Base-by-base conservation (phyloP, 2,113 vertebrate genomes). In the Aegithalos caudatus region DNA sequence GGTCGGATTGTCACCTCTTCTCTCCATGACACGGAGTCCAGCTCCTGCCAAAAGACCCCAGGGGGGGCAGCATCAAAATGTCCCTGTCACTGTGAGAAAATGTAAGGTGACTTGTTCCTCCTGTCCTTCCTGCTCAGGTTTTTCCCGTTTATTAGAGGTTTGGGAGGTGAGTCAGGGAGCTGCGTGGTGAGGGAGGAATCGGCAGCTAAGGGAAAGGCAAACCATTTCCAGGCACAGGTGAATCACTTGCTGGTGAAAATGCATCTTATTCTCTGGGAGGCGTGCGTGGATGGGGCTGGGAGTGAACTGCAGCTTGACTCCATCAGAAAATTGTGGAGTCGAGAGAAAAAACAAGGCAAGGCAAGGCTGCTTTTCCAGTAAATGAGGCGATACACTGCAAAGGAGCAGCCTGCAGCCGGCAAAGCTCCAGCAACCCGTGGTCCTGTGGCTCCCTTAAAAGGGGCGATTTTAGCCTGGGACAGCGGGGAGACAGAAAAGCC, bases 361-460 rank as follows among this genome's bases (percentile, higher is more conserved):
- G 54, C 69, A 92, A 45, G 23, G 66, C 79, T 82, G 79, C 58
- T 90, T 88, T 93, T 81, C 78, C 76, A 76, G 81, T 44, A 64
- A 85, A 60, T 0, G 48, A 94, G 66, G 66, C 3, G 7, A 60
- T 37, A 72, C 4, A 17, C 14, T 29, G 79, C 17, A 44, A 71
- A 42, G 85, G 88, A 96, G 74, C 65, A 90, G 94, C 62, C 62
- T 45, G 35, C n/a, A 47, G 73, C 79, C 29, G 73, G 87, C 84
- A 28, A 42, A 42, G 51, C 72, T 92, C 48, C 91, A 89, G 69
- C 29, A 57, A 45, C 58, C 9, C 12, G 1, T n/a, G 12, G 66
- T 73, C 74, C 64, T 44, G 27, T 3, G 9, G 90, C 79, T 96
- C 87, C 95, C 95, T 95, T 96, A 95, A 91, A 96, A 96, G 90